A percentile compares a stretch with the other conserved stretches of the same genome.
phyloP scores from a whole-genome alignment of 2,797 vertebrate genomes.

The Crocodylus rhombifer region DNA sequence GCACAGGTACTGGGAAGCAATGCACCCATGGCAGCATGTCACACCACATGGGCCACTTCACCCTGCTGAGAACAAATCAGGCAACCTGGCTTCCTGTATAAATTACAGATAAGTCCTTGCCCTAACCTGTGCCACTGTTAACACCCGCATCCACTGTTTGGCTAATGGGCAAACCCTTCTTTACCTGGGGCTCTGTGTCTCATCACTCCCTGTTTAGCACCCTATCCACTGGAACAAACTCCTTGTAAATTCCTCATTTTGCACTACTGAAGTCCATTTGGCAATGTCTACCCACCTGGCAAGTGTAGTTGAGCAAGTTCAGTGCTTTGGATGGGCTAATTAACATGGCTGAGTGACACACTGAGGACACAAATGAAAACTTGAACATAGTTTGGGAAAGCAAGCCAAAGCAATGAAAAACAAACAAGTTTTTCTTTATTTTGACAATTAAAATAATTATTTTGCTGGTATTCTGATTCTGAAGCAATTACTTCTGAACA shows the following conservation, averaged over 20 bases:
- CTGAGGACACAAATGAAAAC: background rate
- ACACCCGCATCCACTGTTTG: background rate
- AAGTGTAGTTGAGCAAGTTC: too few relatives aligned
- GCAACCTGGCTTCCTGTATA: too few relatives aligned
- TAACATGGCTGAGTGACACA: background rate
- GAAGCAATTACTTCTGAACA: constrained; percentile 1
- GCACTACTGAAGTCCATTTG: background rate
- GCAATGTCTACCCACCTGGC: too few relatives aligned
- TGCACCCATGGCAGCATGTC: too few relatives aligned
- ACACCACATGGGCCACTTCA: too few relatives aligned
- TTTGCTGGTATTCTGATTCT: background rate
- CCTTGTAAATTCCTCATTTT: background rate
- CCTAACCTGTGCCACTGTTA: too few relatives aligned
- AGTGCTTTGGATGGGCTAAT: too few relatives aligned
- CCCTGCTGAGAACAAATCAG: too few relatives aligned
- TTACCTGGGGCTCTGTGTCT: background rate
- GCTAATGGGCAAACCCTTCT: background rate
- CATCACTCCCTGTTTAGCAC: background rate
- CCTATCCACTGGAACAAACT: background rate
- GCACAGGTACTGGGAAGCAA: too few relatives aligned
- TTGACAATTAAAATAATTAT: background rate
- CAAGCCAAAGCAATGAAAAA: background rate
- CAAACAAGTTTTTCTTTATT: constrained; percentile 3
- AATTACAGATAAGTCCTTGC: too few relatives aligned
- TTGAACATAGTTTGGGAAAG: background rate